Percentiles rank a stretch among this genome's conserved stretches.
phyloP scores from a whole-genome alignment of 2,797 vertebrate species.

The Percopsis omiscomaycus region DNA sequence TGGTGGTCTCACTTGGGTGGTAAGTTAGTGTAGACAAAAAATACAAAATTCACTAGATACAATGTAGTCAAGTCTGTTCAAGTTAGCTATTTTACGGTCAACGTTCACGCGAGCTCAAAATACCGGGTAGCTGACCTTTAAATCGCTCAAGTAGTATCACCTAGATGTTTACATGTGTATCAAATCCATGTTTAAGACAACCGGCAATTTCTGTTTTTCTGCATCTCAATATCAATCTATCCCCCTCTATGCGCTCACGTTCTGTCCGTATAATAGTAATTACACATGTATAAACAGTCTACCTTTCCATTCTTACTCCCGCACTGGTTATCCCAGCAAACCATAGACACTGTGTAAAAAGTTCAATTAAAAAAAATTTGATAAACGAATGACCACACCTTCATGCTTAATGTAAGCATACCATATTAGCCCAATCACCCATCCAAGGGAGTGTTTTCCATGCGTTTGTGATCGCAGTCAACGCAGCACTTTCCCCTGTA shows the following conservation, averaged over 20 bases:
- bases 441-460: background rate
- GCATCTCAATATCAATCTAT: too few relatives aligned
- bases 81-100: background rate
- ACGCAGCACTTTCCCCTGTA: background rate
- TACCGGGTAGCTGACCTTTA: constrained; percentile 17
- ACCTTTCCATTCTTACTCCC: too few relatives aligned
- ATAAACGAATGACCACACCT: background rate
- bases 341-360: constrained; percentile 16
- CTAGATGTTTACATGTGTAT: background rate
- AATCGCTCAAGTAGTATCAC: constrained; percentile 18
- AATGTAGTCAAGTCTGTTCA: background rate
- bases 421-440: too few relatives aligned
- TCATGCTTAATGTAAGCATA: too few relatives aligned
- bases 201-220: background rate
- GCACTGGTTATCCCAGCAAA: background rate
- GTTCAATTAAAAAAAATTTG: background rate
- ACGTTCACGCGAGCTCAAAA: background rate
- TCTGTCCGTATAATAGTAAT: too few relatives aligned
- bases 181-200: background rate
- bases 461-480: background rate
- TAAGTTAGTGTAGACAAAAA: constrained; percentile 37
- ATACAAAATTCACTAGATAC: background rate
- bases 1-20: constrained; percentile 88
- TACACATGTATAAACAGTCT: too few relatives aligned
- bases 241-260: too few relatives aligned